Evolutionary conservation across 2,797 vertebrate genomes (phyloP).

Genomic region (Argyrosomus regius): DNA sequence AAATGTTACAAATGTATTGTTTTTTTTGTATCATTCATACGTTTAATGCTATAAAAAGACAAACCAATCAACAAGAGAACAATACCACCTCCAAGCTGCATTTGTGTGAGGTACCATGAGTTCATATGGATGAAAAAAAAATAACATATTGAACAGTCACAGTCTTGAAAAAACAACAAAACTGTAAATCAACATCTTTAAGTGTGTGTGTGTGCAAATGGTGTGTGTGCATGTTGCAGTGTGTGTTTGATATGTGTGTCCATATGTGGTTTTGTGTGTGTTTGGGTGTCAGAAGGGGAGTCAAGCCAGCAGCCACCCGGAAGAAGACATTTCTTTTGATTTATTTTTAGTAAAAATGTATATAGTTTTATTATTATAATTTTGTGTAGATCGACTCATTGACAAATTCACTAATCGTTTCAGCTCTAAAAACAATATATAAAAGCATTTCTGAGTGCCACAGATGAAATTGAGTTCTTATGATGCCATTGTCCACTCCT

Average conservation of each 20-base stretch:
- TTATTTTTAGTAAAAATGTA: too few relatives aligned
- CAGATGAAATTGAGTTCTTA: accelerated
- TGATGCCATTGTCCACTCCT: not conserved
- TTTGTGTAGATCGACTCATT: not conserved
- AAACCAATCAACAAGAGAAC: too few relatives aligned
- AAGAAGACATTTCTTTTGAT: constrained; percentile 81
- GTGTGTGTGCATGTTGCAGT: not conserved
- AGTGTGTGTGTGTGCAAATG: constrained; percentile 14
- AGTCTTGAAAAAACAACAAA: not conserved
- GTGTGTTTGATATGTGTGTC: not conserved
- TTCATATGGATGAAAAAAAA: too few relatives aligned
- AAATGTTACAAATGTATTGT: not conserved
- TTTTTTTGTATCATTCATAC: too few relatives aligned
- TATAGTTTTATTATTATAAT: too few relatives aligned
- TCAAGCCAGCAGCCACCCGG: constrained; percentile 80
- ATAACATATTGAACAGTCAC: not conserved
- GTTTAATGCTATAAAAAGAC: too few relatives aligned
- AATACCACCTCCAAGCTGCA: not conserved
- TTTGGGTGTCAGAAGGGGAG: constrained; percentile 77
- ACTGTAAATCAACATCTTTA: not conserved
- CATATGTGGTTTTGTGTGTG: not conserved
- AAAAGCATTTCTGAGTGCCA: not conserved
- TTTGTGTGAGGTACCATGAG: constrained; percentile 13
- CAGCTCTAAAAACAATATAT: not conserved
- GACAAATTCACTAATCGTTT: too few relatives aligned